Evolutionary conservation across 2,797 vertebrate species (phyloP), one percentile per base, ranked within the genome.

Genomic region (Diceros bicornis): DNA sequence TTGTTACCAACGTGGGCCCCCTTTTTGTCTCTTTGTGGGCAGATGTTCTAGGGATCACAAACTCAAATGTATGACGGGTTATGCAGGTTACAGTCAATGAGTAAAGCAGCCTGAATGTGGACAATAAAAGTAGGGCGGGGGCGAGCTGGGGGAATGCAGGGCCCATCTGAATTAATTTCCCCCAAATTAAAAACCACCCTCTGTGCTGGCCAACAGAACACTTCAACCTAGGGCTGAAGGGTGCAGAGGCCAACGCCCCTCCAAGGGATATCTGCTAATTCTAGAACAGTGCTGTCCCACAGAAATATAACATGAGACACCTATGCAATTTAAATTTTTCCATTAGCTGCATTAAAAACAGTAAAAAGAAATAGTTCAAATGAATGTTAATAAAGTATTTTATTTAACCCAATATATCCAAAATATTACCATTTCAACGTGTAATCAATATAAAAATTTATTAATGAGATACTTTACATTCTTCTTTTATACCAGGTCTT

Each of bases 351-450:
- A 71, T 66, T 72, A 44, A 64, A 85, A 78, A 66, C 23, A n/a
- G 27, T 37, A 91, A 75, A 82, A 87, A 71, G 72, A 69, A 94
- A 85, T 9, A 75, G 7, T 27, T 84, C 57, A 93, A 91, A 84
- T 50, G 78, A 89, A 85, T 81, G 61, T 87, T 23, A 92, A 64
- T 69, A 32, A 83, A 71, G 66, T 32, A 79, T 55, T 93, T 78
- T 68, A 64, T 55, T 79, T 92, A 61, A 95, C 72, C 23, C 78
- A 87, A 37, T 52, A 64, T 34, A 85, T 57, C 47, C 1, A 66
- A 95, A 87, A 77, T 81, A 90, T 52, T 47, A 50, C 59, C 52
- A 66, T 50, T 78, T 64, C 64, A 37, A 75, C n/a, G 81, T 55
- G 11, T 6, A 71, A 90, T 20, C 47, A 32, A 34, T 59, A n/a